These are phyloP conservation scores for Drosophila truncata DNA, from an alignment of 1,140 invertebrate genomes.

Conservation along the genomic window DNA sequence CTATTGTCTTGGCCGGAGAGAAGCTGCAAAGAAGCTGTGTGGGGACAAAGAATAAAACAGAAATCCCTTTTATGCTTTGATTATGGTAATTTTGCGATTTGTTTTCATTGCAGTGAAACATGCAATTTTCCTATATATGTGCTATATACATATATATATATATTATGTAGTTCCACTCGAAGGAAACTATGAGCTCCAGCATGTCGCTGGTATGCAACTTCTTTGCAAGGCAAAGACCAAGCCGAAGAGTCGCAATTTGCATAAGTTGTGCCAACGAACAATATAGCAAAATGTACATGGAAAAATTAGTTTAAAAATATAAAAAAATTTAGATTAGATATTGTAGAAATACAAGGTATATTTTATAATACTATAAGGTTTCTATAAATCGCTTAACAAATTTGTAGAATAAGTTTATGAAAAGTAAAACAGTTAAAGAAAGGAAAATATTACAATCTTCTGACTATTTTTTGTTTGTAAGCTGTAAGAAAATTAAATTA, in stretches of 20 bases:
- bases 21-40: slow-evolving; percentile 17
- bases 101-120: slow-evolving; percentile 75
- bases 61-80: slow-evolving; percentile 74
- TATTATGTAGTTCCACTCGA: slow-evolving; percentile 33
- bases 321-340: background rate
- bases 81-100: slow-evolving; percentile 77
- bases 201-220: slow-evolving; percentile 51
- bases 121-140: slow-evolving; percentile 69
- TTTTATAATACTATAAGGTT: background rate
- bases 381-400: too few species aligned
- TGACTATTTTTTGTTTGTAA: too few species aligned
- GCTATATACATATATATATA: slow-evolving; percentile 27
- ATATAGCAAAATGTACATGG: slow-evolving; percentile 10
- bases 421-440: background rate
- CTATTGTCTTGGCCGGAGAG: slow-evolving; percentile 31
- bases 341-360: too few species aligned
- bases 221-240: slow-evolving; percentile 62
- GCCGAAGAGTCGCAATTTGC: slow-evolving; percentile 55
- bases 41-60: slow-evolving; percentile 32
- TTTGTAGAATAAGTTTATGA: background rate
- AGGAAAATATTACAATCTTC: background rate
- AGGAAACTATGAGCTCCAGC: slow-evolving; percentile 50
- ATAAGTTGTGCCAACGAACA: slow-evolving; percentile 58
- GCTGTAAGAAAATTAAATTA: too few species aligned
- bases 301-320: background rate